These are phyloP conservation scores for Papilio protenor DNA, from an alignment of 2,888 invertebrate genomes.

Conservation along the genomic window DNA sequence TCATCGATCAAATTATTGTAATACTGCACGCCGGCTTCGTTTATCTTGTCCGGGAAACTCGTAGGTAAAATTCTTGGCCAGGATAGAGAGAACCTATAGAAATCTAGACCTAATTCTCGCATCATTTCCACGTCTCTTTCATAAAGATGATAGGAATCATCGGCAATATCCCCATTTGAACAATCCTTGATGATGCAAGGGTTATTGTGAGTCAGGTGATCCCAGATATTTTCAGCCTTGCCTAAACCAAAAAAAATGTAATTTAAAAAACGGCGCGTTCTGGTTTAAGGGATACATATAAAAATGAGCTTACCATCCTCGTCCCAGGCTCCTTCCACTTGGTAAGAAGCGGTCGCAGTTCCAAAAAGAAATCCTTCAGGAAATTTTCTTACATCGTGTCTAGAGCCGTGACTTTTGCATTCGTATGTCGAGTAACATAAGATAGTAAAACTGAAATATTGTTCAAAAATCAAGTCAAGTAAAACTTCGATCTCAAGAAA, in stretches of 20 bases:
- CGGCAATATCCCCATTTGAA: constrained; percentile 83
- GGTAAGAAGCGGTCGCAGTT: constrained; percentile 57
- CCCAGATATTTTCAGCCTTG: constrained; percentile 85
- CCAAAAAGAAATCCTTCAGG: constrained; percentile 55
- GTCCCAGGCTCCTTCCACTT: constrained; percentile 61
- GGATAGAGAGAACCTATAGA: constrained; percentile 83
- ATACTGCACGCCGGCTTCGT: constrained; percentile 83
- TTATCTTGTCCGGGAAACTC: constrained; percentile 78
- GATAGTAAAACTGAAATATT: constrained; percentile 21
- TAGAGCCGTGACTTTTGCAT: constrained; percentile 5
- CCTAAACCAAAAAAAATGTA: constrained; percentile 58
- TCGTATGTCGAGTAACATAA: background rate
- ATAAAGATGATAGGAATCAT: constrained; percentile 84
- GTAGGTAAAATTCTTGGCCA: constrained; percentile 86
- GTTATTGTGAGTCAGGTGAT: constrained; percentile 76
- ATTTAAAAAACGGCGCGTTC: background rate
- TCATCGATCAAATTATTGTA: constrained; percentile 85
- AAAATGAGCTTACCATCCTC: constrained; percentile 52
- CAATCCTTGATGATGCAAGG: constrained; percentile 78
- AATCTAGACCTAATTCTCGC: constrained; percentile 69
- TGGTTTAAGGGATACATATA: background rate
- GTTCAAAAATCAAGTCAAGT: background rate
- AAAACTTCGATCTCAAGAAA: background rate
- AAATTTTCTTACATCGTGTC: constrained; percentile 49
- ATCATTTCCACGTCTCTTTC: constrained; percentile 78